phyloP scores from a whole-genome alignment of 2,888 invertebrate species.

The Xanthia togata region DNA sequence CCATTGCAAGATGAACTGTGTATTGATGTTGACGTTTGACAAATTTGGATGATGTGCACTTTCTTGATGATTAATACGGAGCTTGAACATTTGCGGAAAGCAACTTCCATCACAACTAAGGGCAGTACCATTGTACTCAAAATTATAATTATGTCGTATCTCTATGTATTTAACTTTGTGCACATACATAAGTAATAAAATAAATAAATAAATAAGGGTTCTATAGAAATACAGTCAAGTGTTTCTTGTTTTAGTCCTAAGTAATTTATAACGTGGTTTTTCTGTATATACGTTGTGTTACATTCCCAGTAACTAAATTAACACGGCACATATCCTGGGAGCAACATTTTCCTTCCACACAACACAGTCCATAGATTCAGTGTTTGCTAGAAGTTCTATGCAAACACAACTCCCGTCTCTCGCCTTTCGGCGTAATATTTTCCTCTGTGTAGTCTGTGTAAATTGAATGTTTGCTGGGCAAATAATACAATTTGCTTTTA shows the following conservation, averaged over 20 bases:
- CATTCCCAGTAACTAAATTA: conserved; percentile 54
- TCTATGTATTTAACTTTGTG: too few relatives aligned
- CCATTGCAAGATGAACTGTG: background rate
- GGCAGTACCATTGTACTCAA: too few relatives aligned
- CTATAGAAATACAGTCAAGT: background rate
- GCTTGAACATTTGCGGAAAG: background rate
- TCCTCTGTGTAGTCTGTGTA: conserved; percentile 64
- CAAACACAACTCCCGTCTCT: conserved; percentile 59
- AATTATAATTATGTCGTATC: too few relatives aligned
- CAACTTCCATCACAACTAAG: background rate
- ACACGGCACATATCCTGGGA: conserved; percentile 38
- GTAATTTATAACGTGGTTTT: background rate
- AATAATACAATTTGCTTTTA: conserved; percentile 45
- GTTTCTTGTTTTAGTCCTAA: background rate
- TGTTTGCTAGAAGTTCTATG: conserved; percentile 63
- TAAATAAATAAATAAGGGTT: background rate
- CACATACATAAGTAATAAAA: too few relatives aligned
- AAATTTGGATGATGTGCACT: background rate
- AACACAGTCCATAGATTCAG: conserved; percentile 55
- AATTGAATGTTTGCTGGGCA: conserved; percentile 63
- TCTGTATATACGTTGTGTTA: conserved; percentile 13
- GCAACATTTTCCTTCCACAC: conserved; percentile 61
- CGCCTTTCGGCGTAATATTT: conserved; percentile 65
- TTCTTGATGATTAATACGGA: background rate
- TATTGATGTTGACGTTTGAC: background rate